Conservation (phyloP, 2,888 invertebrate genomes). For the Achlya flavicornis region DNA sequence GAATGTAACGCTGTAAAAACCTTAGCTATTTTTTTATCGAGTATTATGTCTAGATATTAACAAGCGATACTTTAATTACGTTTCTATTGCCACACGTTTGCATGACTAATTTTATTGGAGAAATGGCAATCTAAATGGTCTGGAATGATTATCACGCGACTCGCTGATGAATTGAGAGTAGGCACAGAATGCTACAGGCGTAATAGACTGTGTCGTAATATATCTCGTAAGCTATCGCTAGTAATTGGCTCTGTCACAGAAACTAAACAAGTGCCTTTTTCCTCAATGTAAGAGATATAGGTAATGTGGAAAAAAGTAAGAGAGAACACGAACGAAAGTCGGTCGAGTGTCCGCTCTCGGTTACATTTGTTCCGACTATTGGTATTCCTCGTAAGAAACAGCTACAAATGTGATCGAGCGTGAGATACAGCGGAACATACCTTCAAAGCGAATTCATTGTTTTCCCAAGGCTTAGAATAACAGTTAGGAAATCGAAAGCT, state of each 20-base stretch:
- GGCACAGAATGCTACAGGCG: slow-evolving; percentile 32
- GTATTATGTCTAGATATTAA: slow-evolving; percentile 45
- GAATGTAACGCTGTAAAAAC: slow-evolving; percentile 26
- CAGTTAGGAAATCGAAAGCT: slow-evolving; percentile 50
- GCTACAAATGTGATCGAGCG: slow-evolving; percentile 45
- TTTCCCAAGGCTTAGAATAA: slow-evolving; percentile 49
- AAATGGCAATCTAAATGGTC: slow-evolving; percentile 47
- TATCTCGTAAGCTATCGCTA: slow-evolving; percentile 26
- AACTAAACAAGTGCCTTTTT: slow-evolving; percentile 25
- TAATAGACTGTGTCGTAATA: slow-evolving; percentile 38
- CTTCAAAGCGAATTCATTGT: slow-evolving; percentile 49
- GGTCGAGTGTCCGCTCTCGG: slow-evolving; percentile 34
- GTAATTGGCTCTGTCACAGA: slow-evolving; percentile 36
- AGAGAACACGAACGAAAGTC: slow-evolving; percentile 24
- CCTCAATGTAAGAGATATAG: not conserved
- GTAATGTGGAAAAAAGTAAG: slow-evolving; percentile 10
- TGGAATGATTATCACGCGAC: slow-evolving; percentile 39
- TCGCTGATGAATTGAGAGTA: slow-evolving; percentile 26
- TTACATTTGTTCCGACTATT: slow-evolving; percentile 46
- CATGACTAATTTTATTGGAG: slow-evolving; percentile 49
- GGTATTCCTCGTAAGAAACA: slow-evolving; percentile 59
- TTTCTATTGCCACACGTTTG: slow-evolving; percentile 43
- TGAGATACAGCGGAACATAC: slow-evolving; percentile 51
- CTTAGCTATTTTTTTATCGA: slow-evolving; percentile 23
- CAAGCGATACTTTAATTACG: slow-evolving; percentile 45